Percentiles rank a stretch among this genome's conserved stretches.
Conservation (phyloP, 1,140 invertebrate species). For the Ptiloglossa arizonensis region DNA sequence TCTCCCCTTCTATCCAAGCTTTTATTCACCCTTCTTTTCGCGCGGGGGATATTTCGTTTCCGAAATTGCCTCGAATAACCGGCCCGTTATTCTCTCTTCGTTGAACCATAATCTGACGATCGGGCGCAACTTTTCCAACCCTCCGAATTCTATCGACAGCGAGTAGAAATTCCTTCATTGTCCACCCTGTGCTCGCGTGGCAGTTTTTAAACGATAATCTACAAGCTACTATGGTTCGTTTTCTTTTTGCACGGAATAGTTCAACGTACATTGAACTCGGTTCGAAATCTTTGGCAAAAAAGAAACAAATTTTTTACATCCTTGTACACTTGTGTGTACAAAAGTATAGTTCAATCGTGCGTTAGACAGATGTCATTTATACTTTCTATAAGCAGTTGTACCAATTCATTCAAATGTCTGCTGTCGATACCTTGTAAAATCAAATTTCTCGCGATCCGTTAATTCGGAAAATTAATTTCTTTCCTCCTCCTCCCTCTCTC, state of each 20-base stretch:
- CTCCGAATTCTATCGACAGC: constrained; percentile 22
- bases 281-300: too few relatives aligned
- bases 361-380: too few relatives aligned
- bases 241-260: not conserved
- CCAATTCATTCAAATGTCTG: too few relatives aligned
- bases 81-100: constrained; percentile 54
- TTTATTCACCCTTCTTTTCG: constrained; percentile 43
- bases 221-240: too few relatives aligned
- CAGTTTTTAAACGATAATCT: constrained; percentile 3
- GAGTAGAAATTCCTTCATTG: constrained; percentile 18
- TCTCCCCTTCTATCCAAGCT: constrained; percentile 12
- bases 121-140: constrained; percentile 19
- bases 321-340: too few relatives aligned
- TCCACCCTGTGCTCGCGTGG: too few relatives aligned
- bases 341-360: too few relatives aligned
- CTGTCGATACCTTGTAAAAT: not conserved
- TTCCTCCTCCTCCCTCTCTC: too few relatives aligned
- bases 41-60: constrained; percentile 49
- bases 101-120: constrained; percentile 39
- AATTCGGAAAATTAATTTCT: not conserved
- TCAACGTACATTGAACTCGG: too few relatives aligned
- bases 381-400: not conserved
- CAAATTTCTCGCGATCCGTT: not conserved
- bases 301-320: too few relatives aligned
- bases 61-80: constrained; percentile 60